Base-by-base conservation (phyloP, 2,797 vertebrate species). In the Trachurus trachurus region DNA sequence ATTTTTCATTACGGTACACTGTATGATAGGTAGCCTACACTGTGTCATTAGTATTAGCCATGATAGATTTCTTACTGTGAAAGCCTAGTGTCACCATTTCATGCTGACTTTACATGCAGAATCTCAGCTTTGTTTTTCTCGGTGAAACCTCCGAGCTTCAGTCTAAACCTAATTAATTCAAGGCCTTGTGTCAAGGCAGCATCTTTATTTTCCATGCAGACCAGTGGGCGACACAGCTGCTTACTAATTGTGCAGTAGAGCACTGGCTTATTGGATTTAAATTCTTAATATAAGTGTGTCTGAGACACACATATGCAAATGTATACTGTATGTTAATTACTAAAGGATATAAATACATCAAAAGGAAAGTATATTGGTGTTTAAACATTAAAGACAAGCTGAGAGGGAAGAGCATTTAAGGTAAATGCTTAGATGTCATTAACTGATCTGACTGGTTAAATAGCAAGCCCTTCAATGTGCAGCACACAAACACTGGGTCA, bases 401-500 rank as follows among this genome's bases (percentile, higher is more conserved):
- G 15, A 47, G 39, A 59, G 44, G 16, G 26, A 19, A 72, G 62
- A 34, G 53, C 11, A 40, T 39, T 56, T 34, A 49, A 61, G 50
- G 45, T 52, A 53, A 74, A 52, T 70, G 21, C 42, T 49, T 56
- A 16, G 34, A 44, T 40, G 49, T 56, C 31, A 49, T 49, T 69
- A 47, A 45, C 37, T 53, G 40, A 29, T 34, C 11, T 71, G 59
- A 42, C 22, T 44, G n/a, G n/a, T 34, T 74, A 37, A 75, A 72
- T 2, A 71, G 49, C 11, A 60, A 21, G 37, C 42, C 53, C 45
- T 76, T 81, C 26, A 65, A 52, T 54, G 61, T 26, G 61, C 3
- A 50, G 44, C 26, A 58, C 66, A 67, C 45, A 79, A 50, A 73
- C 53, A 49, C 1, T 26, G 26, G 26, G 44, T 69, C 53, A 49